Conservation (phyloP, 2,113 vertebrate species). For the Bothrops jararaca region DNA sequence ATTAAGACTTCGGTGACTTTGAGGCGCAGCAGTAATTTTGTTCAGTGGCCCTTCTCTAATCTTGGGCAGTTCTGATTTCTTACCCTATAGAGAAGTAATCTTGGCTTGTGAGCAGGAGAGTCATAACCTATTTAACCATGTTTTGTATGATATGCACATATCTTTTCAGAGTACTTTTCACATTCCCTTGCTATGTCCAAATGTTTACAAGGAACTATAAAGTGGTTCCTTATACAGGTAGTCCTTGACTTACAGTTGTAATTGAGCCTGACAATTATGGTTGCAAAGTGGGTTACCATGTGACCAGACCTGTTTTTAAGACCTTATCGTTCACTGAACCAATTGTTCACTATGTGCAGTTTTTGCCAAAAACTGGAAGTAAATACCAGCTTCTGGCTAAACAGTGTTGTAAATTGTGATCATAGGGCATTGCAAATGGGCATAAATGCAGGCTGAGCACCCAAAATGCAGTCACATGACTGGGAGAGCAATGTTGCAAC, state of each 20-base stretch:
- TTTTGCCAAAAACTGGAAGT: neutral
- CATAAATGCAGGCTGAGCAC: neutral
- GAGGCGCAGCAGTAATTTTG: neutral
- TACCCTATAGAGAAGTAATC: neutral
- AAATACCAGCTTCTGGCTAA: neutral
- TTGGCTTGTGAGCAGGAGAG: neutral
- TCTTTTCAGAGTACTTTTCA: neutral
- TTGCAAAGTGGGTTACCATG: neutral
- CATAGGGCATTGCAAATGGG: no score
- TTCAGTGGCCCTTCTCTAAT: neutral
- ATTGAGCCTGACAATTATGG: neutral
- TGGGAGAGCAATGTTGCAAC: neutral
- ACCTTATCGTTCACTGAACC: neutral
- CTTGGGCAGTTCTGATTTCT: neutral
- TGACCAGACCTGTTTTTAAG: neutral
- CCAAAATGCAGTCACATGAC: neutral
- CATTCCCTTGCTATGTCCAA: neutral
- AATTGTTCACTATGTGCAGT: neutral
- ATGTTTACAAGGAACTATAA: neutral
- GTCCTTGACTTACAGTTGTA: neutral
- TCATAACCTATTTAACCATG: neutral
- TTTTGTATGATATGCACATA: neutral
- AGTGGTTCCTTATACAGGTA: neutral
- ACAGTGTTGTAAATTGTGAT: neutral
- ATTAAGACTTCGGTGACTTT: neutral